phyloP scores from a whole-genome alignment of 2,113 vertebrate genomes.

The Pao palembangensis region DNA sequence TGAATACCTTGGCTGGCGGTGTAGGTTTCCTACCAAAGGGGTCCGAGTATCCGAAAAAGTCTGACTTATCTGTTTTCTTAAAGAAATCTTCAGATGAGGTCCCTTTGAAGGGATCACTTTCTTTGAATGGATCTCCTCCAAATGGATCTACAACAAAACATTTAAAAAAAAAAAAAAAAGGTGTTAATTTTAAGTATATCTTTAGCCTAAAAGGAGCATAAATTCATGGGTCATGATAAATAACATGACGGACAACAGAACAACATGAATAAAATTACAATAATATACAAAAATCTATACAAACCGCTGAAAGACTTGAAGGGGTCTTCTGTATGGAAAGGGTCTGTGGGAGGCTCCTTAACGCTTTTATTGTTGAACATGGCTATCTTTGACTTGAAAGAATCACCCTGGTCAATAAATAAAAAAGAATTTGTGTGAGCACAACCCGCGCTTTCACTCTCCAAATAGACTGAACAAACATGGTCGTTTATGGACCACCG shows the following conservation, averaged over 20 bases:
- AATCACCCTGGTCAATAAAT: slow-evolving; percentile 75
- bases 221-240: slow-evolving; percentile 4
- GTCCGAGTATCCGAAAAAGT: slow-evolving; percentile 83
- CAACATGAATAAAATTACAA: slow-evolving; percentile 36
- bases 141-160: slow-evolving; percentile 83
- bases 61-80: slow-evolving; percentile 78
- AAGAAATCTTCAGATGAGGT: slow-evolving; percentile 83
- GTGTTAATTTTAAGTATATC: not conserved
- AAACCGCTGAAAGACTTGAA: slow-evolving; percentile 89
- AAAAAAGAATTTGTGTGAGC: not conserved
- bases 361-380: slow-evolving; percentile 78
- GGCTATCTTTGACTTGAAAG: slow-evolving; percentile 86
- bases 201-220: not conserved
- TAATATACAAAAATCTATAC: slow-evolving; percentile 57
- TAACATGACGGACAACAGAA: not conserved
- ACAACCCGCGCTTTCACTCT: not conserved
- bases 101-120: slow-evolving; percentile 83
- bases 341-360: slow-evolving; percentile 81
- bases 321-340: slow-evolving; percentile 92
- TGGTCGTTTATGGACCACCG: too few relatives aligned
- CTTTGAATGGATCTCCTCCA: slow-evolving; percentile 91
- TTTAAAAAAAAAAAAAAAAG: slow-evolving; percentile 28
- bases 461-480: not conserved
- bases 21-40: slow-evolving; percentile 80
- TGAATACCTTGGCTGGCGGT: slow-evolving; percentile 80